A percentile compares a stretch with the other conserved stretches of the same genome.
Evolutionary conservation across 23 tunicate genomes (phyloP).

Genomic region (Styela clava): DNA sequence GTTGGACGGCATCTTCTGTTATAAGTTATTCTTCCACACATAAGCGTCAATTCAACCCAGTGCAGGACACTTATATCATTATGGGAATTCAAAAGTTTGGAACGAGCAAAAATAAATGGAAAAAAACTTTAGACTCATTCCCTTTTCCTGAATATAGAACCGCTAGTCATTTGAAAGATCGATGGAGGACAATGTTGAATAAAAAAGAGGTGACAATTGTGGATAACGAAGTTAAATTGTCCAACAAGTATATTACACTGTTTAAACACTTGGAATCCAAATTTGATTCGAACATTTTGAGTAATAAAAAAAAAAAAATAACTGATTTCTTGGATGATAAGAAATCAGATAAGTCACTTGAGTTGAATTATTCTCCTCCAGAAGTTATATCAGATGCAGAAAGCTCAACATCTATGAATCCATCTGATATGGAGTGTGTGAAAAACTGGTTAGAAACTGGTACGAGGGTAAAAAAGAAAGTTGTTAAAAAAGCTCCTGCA

Average conservation of each 20-base stretch:
- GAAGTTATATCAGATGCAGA: not conserved
- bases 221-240: not conserved
- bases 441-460: not conserved
- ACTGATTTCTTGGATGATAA: not conserved
- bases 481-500: not conserved
- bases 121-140: conserved; percentile 17
- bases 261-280: not conserved
- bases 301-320: no score
- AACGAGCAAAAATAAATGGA: not conserved
- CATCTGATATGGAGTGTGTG: not conserved
- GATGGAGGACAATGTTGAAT: conserved; percentile 37
- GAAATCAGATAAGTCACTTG: not conserved
- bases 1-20: not conserved
- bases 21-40: not conserved
- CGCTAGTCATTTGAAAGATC: conserved; percentile 30
- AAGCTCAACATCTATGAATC: not conserved
- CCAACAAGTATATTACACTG: not conserved
- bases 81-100: conserved; percentile 40
- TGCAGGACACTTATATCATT: conserved; percentile 38
- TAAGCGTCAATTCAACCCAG: not conserved
- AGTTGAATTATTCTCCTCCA: not conserved
- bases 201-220: not conserved
- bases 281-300: not conserved
- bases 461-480: not conserved
- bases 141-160: conserved; percentile 37